Evolutionary conservation across 2,113 vertebrate species (phyloP).

Genomic region (Prionailurus viverrinus): DNA sequence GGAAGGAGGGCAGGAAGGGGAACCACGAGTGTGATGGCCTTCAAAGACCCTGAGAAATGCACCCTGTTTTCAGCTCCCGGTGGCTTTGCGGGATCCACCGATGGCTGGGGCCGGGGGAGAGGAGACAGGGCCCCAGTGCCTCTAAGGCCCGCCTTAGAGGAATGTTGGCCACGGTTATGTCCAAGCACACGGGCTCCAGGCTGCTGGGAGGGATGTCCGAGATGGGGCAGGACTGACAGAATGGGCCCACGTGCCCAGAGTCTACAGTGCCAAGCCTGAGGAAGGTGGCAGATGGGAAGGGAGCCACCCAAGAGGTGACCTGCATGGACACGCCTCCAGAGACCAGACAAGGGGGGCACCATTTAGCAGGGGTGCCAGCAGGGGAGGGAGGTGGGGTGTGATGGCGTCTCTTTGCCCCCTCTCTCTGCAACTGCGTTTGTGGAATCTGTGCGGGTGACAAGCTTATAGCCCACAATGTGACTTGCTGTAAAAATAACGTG

Average conservation of each 20-base stretch:
- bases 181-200: not conserved
- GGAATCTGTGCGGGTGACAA: not conserved
- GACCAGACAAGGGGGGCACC: not conserved
- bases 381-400: accelerated
- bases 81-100: not conserved
- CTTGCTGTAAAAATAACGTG: not conserved
- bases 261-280: accelerated
- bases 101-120: not conserved
- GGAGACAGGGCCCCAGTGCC: no score
- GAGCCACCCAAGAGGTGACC: no score
- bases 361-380: not conserved
- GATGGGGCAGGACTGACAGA: not conserved
- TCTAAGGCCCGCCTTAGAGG: not conserved
- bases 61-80: not conserved
- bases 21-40: accelerated
- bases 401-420: not conserved
- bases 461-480: no score
- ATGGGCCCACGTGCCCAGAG: accelerated
- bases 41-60: not conserved
- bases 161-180: not conserved
- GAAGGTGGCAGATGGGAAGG: not conserved
- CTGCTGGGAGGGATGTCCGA: not conserved
- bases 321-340: not conserved
- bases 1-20: accelerated
- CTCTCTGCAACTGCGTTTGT: not conserved